These are phyloP conservation scores for Brachyhypopomus occidentalis DNA, from an alignment of 2,113 vertebrate species.

Conservation along the genomic window DNA sequence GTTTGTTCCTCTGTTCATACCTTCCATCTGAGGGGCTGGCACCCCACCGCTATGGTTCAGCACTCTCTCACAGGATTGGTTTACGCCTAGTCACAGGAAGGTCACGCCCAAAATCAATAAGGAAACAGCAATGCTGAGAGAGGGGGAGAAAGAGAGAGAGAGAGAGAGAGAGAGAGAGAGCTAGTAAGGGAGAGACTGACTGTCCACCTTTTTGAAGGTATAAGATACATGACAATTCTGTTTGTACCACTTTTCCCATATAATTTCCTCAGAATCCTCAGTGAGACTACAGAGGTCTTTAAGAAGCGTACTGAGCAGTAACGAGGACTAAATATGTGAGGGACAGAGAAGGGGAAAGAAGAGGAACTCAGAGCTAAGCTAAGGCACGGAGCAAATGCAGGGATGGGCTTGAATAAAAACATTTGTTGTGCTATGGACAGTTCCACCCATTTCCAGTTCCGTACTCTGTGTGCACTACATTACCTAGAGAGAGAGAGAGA, in stretches of 20 bases:
- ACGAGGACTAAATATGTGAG: not conserved
- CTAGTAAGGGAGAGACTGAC: not conserved
- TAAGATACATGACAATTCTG: not conserved
- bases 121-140: constrained; percentile 69
- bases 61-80: constrained; percentile 66
- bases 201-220: not conserved
- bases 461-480: constrained; percentile 15
- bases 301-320: not conserved
- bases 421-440: constrained; percentile 60
- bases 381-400: constrained; percentile 57
- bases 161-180: constrained; percentile 44
- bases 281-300: constrained; percentile 17
- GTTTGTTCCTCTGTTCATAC: constrained; percentile 12
- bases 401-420: constrained; percentile 57
- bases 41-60: constrained; percentile 39
- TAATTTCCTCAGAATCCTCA: not conserved
- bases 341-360: not conserved
- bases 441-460: constrained; percentile 53
- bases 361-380: not conserved
- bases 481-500: constrained; percentile 20
- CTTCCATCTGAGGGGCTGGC: constrained; percentile 25
- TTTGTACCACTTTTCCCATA: constrained; percentile 16
- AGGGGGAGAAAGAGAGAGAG: constrained; percentile 24
- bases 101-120: constrained; percentile 79
- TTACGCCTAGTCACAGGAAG: constrained; percentile 77